Evolutionary conservation across 2,797 vertebrate species (phyloP), one percentile per base, ranked within the genome.

Genomic region (Brachymystax lenok): DNA sequence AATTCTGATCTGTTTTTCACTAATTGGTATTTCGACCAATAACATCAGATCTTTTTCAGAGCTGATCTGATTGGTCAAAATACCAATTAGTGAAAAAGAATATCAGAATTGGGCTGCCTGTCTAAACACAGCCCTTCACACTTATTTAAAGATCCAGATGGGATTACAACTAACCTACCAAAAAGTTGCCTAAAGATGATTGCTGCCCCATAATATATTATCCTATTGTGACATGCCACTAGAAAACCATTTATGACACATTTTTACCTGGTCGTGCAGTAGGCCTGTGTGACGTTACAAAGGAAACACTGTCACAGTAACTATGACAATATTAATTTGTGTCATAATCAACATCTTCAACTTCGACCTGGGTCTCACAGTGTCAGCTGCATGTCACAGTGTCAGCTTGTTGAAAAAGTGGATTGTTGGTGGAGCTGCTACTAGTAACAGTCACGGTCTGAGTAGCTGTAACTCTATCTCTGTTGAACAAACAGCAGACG

Each of bases 321-420:
- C 52, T 59, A 56, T 56, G 66, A 46, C 56, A 40, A 63, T 35
- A 40, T 40, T 74, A 3, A 28, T 33, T 28, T 12, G 14, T 3
- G 13, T 70, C 67, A 69, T 10, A 17, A 35, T 69, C n/a, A 24
- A 59, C 67, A 52, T 69, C 33, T 50, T 75, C 6, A 74, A 27
- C 24, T 54, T 77, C 17, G 27, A 59, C 52, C 54, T 73, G 27
- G 24, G 46, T 69, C 16, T n/a, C 13, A 14, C 59, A 76, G 77
- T 87, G 85, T 90, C 91, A 85, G 86, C 85, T 85, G 90, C 90
- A 86, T 70, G 71, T 69, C 68, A 51, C 74, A 69, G 54, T 84
- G 83, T 83, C 82, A 70, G 83, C 85, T 81, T 87, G 89, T 86
- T 92, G 81, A 92, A 92, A 93, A 88, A 91, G 24, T 92, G 88